phyloP scores from a whole-genome alignment of 2,113 vertebrate genomes.

The Jaculus jaculus region DNA sequence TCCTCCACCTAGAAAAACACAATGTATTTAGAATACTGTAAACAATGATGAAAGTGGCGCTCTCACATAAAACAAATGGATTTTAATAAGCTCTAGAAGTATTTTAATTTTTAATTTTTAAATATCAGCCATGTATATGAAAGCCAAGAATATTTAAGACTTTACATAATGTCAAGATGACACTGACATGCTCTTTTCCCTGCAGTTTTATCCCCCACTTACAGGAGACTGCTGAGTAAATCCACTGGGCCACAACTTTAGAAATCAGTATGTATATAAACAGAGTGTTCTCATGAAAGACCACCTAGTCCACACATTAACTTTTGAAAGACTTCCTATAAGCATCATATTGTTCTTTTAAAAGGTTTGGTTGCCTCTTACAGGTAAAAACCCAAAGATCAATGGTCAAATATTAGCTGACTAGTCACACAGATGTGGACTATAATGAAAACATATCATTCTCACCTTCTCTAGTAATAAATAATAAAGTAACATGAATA shows the following conservation, averaged over 20 bases:
- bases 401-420: not conserved
- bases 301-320: not conserved
- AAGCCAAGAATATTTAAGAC: not conserved
- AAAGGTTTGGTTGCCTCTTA: constrained; percentile 12
- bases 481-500: no score
- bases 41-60: constrained; percentile 33
- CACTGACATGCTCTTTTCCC: not conserved
- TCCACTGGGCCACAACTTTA: not conserved
- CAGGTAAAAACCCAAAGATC: not conserved
- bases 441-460: not conserved
- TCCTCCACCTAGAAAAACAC: constrained; percentile 92
- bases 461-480: not conserved
- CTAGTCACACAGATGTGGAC: not conserved
- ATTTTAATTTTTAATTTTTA: constrained; percentile 12
- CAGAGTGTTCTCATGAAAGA: not conserved
- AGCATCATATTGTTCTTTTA: not conserved
- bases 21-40: constrained; percentile 64
- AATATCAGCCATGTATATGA: not conserved
- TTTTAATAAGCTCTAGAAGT: not conserved
- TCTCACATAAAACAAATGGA: constrained; percentile 8
- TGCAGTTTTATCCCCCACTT: not conserved
- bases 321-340: not conserved
- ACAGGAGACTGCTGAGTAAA: not conserved
- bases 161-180: not conserved
- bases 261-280: constrained; percentile 7